Evolutionary conservation across 2,113 vertebrate species (phyloP).

Genomic region (Odontesthes bonariensis): DNA sequence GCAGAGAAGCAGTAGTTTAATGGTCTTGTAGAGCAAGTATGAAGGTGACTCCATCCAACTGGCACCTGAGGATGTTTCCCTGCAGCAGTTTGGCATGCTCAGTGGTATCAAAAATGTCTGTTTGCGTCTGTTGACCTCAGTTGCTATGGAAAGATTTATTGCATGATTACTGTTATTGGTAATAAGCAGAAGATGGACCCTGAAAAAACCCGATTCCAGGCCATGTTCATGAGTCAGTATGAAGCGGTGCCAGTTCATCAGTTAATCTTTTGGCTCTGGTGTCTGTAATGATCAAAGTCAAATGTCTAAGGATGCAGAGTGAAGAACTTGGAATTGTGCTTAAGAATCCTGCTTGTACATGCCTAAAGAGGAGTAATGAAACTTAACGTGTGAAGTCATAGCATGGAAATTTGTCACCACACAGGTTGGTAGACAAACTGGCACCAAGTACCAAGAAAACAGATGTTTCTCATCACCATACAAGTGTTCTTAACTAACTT

Average conservation of each 20-base stretch:
- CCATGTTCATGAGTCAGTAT: constrained; percentile 65
- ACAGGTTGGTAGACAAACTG: constrained; percentile 54
- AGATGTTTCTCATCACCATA: constrained; percentile 50
- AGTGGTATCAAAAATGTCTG: constrained; percentile 50
- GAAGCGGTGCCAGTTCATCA: constrained; percentile 60
- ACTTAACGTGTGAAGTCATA: constrained; percentile 20
- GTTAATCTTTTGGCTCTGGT: constrained; percentile 30
- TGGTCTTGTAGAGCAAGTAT: constrained; percentile 17
- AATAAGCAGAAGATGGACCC: constrained; percentile 65
- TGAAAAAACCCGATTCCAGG: constrained; percentile 49
- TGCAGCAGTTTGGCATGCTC: constrained; percentile 45
- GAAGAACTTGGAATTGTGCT: constrained; percentile 16
- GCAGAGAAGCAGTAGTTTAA: constrained; percentile 27
- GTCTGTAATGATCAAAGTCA: constrained; percentile 42
- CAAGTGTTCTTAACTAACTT: constrained; percentile 49
- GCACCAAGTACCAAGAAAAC: constrained; percentile 43
- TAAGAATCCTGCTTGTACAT: constrained; percentile 53
- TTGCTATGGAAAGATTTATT: constrained; percentile 76
- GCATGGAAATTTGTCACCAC: constrained; percentile 56
- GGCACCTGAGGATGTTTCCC: constrained; percentile 65
- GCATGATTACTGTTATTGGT: constrained; percentile 69
- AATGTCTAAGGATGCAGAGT: constrained; percentile 25
- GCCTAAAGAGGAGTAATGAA: constrained; percentile 33
- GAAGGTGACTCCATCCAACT: constrained; percentile 66
- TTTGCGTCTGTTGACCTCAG: constrained; percentile 71